These are phyloP conservation scores for Aleiodes testaceus DNA, from an alignment of 2,888 invertebrate genomes.

Conservation along the genomic window DNA sequence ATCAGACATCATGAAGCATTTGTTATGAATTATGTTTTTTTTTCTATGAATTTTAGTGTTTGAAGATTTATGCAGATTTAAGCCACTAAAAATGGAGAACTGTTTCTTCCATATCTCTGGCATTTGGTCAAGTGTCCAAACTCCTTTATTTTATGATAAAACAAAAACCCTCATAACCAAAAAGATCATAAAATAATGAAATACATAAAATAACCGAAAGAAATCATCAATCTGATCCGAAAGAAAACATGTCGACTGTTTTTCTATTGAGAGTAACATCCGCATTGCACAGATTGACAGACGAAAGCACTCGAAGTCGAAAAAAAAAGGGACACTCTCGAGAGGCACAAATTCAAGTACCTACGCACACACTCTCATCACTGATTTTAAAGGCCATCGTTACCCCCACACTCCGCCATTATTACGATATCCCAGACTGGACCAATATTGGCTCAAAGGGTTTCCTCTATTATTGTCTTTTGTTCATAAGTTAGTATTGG, in stretches of 20 bases:
- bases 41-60: too few species aligned
- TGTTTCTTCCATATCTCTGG: too few species aligned
- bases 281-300: constrained; percentile 18
- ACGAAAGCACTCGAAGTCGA: constrained; percentile 1
- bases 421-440: constrained; percentile 65
- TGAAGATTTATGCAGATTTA: too few species aligned
- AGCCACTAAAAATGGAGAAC: too few species aligned
- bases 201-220: neutral
- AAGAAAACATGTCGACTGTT: constrained; percentile 4
- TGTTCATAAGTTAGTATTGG: constrained; percentile 50
- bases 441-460: constrained; percentile 69
- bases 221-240: neutral
- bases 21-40: too few species aligned
- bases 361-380: constrained; percentile 41
- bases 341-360: constrained; percentile 29
- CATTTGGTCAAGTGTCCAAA: too few species aligned
- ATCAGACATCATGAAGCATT: too few species aligned
- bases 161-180: too few species aligned
- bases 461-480: constrained; percentile 67
- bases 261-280: neutral
- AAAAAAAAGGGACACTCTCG: constrained; percentile 23
- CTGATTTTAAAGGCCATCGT: constrained; percentile 51
- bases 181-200: too few species aligned
- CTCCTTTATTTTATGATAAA: too few species aligned
- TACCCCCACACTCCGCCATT: constrained; percentile 64